These are phyloP conservation scores for Marmota monax DNA, from an alignment of 2,113 vertebrate genomes.

Conservation along the genomic window DNA sequence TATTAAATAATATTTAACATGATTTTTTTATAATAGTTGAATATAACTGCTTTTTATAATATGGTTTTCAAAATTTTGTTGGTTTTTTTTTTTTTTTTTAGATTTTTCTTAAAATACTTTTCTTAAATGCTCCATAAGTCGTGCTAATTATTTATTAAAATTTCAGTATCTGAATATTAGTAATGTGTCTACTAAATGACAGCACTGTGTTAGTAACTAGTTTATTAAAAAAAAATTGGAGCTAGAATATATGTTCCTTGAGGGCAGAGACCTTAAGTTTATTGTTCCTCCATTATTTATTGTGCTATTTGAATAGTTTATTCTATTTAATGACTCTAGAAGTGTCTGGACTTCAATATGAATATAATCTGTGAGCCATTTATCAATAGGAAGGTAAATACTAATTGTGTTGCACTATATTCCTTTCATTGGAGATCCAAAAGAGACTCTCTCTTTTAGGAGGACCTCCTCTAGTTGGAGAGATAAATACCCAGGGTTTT, in stretches of 20 bases:
- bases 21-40: background rate
- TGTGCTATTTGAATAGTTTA: background rate
- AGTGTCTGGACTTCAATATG: background rate
- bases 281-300: background rate
- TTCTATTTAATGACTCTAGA: background rate
- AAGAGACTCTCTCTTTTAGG: background rate
- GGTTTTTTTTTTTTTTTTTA: background rate
- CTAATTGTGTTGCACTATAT: background rate
- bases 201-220: background rate
- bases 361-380: background rate
- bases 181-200: background rate
- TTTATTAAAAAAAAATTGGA: background rate
- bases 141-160: conserved; percentile 14
- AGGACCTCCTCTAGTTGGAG: background rate
- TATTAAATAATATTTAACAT: background rate
- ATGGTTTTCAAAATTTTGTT: background rate
- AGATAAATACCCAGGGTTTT: background rate
- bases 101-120: conserved; percentile 46
- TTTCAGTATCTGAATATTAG: conserved; percentile 6
- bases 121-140: background rate
- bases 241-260: background rate
- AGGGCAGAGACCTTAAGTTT: background rate
- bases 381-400: conserved; percentile 11
- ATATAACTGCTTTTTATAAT: background rate
- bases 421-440: background rate